phyloP scores from a whole-genome alignment of 2,888 invertebrate species.

The Stomorhina lunata region DNA sequence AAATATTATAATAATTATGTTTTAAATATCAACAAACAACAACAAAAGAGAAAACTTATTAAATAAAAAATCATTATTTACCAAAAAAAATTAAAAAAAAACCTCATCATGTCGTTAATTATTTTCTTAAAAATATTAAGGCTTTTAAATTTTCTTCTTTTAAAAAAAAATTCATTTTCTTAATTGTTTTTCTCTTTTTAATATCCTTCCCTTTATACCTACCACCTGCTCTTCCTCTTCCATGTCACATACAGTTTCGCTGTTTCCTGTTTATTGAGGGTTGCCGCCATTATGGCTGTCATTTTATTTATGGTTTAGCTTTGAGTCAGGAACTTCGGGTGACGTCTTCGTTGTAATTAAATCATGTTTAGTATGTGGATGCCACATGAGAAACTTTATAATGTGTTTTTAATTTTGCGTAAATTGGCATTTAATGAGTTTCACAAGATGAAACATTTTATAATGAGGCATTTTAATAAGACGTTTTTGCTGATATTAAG shows the following conservation, averaged over 20 bases:
- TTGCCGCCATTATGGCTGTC: background rate
- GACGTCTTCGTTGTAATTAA: slow-evolving; percentile 36
- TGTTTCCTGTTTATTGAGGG: background rate
- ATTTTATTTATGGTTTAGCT: background rate
- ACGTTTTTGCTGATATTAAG: background rate
- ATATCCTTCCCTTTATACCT: background rate
- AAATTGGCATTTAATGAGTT: slow-evolving; percentile 59
- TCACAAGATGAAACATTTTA: slow-evolving; percentile 18
- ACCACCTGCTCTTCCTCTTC: background rate
- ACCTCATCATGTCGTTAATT: background rate
- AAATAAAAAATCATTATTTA: slow-evolving; percentile 14
- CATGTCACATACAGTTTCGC: background rate
- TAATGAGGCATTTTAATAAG: background rate
- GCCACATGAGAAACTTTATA: slow-evolving; percentile 53
- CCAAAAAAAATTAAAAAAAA: background rate
- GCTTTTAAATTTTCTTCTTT: background rate
- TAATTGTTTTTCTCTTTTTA: background rate
- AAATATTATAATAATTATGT: background rate
- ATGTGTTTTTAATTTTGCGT: slow-evolving; percentile 57
- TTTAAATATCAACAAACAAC: too few species aligned
- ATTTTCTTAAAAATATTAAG: too few species aligned
- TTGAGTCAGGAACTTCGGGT: background rate
- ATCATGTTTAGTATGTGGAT: slow-evolving; percentile 38
- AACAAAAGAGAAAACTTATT: background rate
- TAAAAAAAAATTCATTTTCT: background rate